These are phyloP conservation scores for Capreolus pygargus DNA, from an alignment of 2,113 vertebrate genomes.

Conservation along the genomic window DNA sequence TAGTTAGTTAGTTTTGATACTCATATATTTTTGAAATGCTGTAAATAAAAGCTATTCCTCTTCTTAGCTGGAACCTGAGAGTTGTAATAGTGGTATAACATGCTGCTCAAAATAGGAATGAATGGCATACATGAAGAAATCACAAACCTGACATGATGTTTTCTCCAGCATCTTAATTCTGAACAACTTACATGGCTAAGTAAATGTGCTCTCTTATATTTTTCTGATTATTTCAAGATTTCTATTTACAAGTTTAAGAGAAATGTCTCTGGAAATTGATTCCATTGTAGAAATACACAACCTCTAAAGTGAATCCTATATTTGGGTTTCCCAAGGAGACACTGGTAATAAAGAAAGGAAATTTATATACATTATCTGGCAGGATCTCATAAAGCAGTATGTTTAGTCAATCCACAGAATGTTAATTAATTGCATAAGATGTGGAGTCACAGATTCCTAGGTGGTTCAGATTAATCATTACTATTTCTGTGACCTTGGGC, in stretches of 20 bases:
- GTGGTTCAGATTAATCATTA: background rate
- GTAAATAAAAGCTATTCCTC: background rate
- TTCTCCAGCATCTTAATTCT: background rate
- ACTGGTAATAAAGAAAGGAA: background rate
- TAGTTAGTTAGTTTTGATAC: background rate
- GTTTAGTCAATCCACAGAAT: background rate
- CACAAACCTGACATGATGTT: fast-evolving
- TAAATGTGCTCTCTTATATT: background rate
- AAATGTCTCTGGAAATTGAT: background rate
- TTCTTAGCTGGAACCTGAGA: background rate
- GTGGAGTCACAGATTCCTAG: background rate
- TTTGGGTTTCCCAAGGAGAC: background rate
- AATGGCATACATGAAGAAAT: background rate
- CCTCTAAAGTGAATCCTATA: background rate
- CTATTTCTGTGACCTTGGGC: background rate
- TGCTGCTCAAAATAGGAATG: background rate
- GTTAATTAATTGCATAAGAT: background rate
- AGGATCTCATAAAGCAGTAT: background rate
- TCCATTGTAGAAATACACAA: background rate
- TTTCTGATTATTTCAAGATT: slow-evolving; percentile 22
- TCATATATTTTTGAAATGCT: background rate
- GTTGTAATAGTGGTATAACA: background rate
- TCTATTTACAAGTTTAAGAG: background rate
- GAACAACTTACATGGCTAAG: background rate
- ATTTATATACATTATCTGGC: background rate